Conservation (phyloP, 2,888 invertebrate genomes). For the Andricus curvator region DNA sequence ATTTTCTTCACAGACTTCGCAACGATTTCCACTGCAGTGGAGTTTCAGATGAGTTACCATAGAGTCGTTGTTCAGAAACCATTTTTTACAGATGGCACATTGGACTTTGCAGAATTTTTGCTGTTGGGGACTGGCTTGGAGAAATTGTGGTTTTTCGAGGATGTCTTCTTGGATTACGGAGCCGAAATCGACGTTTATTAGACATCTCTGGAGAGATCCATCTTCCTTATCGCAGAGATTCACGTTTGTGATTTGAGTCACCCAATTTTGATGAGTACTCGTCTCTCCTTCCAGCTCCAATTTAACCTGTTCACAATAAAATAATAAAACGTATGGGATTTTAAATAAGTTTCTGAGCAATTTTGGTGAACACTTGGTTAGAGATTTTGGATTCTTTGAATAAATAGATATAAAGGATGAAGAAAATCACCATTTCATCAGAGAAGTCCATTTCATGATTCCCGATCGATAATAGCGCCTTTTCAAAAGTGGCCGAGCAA, state of each 20-base stretch:
- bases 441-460: constrained; percentile 72
- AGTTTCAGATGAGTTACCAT: constrained; percentile 73
- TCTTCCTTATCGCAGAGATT: constrained; percentile 71
- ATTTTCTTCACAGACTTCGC: constrained; percentile 72
- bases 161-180: constrained; percentile 42
- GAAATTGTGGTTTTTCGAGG: constrained; percentile 49
- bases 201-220: constrained; percentile 65
- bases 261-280: constrained; percentile 71
- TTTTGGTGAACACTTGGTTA: no score
- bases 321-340: neutral
- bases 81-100: constrained; percentile 74
- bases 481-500: constrained; percentile 73
- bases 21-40: constrained; percentile 71
- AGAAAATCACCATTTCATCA: constrained; percentile 72
- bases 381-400: no score
- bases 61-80: constrained; percentile 75
- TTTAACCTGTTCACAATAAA: constrained; percentile 66
- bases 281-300: constrained; percentile 72
- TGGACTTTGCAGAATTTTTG: constrained; percentile 75
- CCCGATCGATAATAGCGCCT: constrained; percentile 74
- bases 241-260: constrained; percentile 65
- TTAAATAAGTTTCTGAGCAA: no score
- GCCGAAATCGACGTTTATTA: constrained; percentile 58
- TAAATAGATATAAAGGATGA: neutral
- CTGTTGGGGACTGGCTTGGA: constrained; percentile 57